These are phyloP conservation scores for Parazoanthus atlanticus DNA, from an alignment of 92 coral and sea anemone genomes.

Conservation along the genomic window DNA sequence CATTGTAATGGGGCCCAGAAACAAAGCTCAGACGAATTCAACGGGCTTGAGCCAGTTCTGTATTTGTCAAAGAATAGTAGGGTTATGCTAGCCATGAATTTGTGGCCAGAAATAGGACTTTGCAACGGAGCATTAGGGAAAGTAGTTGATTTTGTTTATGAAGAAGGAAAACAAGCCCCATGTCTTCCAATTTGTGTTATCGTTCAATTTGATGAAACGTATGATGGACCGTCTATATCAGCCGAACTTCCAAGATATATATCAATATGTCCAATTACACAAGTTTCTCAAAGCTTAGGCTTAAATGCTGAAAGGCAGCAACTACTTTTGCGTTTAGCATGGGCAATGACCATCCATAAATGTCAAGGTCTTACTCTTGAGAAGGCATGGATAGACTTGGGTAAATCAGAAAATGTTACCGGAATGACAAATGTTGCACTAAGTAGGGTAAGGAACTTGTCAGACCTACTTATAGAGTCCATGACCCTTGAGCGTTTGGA, in stretches of 20 bases:
- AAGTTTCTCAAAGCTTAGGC: conserved; percentile 39
- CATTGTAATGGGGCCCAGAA: too few relatives aligned
- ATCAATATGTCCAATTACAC: conserved; percentile 53
- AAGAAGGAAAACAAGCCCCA: conserved; percentile 43
- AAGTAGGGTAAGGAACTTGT: conserved; percentile 42
- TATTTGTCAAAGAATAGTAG: too few relatives aligned
- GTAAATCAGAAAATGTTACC: conserved; percentile 47
- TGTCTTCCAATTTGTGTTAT: conserved; percentile 52
- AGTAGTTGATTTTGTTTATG: not conserved
- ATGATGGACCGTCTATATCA: conserved; percentile 52
- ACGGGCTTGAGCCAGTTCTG: too few relatives aligned
- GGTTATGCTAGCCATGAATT: too few relatives aligned
- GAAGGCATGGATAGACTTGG: conserved; percentile 54
- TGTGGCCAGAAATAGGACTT: too few relatives aligned
- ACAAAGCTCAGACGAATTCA: too few relatives aligned
- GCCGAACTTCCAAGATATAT: conserved; percentile 36
- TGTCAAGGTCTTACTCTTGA: conserved; percentile 52
- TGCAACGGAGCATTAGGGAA: too few relatives aligned
- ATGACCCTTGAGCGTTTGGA: conserved; percentile 20
- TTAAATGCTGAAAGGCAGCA: conserved; percentile 48
- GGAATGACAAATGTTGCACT: conserved; percentile 57
- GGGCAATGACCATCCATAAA: conserved; percentile 60
- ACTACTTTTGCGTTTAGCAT: conserved; percentile 46
- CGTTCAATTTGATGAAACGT: conserved; percentile 47
- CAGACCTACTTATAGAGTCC: conserved; percentile 50